phyloP scores from a whole-genome alignment of 2,888 invertebrate genomes.

The Epistrophe grossulariae region DNA sequence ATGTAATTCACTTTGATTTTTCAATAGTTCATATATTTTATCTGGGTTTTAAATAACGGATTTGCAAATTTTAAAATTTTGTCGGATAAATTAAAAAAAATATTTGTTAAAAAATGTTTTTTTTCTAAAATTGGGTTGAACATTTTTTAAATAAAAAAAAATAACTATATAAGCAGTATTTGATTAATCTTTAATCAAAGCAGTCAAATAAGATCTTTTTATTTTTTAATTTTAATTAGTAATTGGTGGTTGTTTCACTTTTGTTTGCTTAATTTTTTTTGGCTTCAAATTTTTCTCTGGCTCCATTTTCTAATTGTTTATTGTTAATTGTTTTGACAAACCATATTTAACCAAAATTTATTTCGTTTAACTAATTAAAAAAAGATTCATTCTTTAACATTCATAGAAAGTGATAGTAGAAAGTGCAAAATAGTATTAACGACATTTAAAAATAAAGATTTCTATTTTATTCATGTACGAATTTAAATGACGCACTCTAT shows the following conservation, averaged over 20 bases:
- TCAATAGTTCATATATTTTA: too few species aligned
- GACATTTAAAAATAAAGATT: not conserved
- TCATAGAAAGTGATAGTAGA: conserved; percentile 30
- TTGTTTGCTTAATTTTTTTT: not conserved
- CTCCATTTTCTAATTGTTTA: not conserved
- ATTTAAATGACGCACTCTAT: conserved; percentile 39
- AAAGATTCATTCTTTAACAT: not conserved
- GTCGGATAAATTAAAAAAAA: too few species aligned
- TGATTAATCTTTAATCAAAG: too few species aligned
- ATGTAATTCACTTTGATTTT: too few species aligned
- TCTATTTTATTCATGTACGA: conserved; percentile 5
- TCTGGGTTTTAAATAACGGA: too few species aligned
- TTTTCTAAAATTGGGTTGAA: too few species aligned
- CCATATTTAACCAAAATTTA: not conserved
- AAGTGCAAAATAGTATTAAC: conserved; percentile 24
- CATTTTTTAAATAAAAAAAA: too few species aligned
- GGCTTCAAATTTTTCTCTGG: not conserved
- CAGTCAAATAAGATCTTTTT: not conserved
- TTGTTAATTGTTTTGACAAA: conserved; percentile 22
- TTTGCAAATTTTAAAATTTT: too few species aligned
- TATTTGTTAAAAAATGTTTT: too few species aligned
- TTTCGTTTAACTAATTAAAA: conserved; percentile 19
- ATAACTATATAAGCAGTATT: too few species aligned
- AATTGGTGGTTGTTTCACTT: too few species aligned
- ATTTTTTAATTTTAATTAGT: not conserved